Percentiles rank a stretch among this genome's conserved stretches.
These are phyloP conservation scores for Nothocercus nigrocapillus DNA, from an alignment of 2,113 vertebrate species.

Conservation along the genomic window DNA sequence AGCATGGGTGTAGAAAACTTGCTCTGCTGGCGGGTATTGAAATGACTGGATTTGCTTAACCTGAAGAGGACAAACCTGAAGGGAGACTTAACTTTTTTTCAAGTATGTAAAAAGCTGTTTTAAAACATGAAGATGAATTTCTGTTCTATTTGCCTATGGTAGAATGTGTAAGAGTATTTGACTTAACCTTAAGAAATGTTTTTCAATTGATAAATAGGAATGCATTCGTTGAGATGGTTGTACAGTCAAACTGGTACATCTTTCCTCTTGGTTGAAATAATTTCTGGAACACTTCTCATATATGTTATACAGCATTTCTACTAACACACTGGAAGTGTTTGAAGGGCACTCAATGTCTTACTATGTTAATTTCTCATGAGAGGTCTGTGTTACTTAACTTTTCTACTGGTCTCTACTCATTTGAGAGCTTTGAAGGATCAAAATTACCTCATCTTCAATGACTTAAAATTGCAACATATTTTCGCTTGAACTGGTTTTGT, in stretches of 20 bases:
- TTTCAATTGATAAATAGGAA: neutral
- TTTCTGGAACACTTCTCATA: neutral
- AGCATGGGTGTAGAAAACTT: neutral
- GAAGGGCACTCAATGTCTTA: neutral
- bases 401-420: neutral
- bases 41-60: neutral
- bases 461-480: neutral
- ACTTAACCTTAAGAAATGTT: neutral
- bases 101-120: neutral
- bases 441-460: neutral
- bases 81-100: neutral
- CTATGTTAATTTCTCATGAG: neutral
- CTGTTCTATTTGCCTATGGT: neutral
- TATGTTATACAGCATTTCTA: neutral
- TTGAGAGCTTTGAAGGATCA: neutral
- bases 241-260: neutral
- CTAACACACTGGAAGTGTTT: neutral
- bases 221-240: neutral
- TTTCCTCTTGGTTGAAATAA: neutral
- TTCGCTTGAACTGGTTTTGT: neutral
- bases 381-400: neutral
- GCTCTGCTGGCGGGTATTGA: neutral
- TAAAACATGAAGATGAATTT: neutral
- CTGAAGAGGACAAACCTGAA: neutral
- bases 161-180: neutral